Conservation (phyloP, 2,113 vertebrate species). For the Caretta caretta region DNA sequence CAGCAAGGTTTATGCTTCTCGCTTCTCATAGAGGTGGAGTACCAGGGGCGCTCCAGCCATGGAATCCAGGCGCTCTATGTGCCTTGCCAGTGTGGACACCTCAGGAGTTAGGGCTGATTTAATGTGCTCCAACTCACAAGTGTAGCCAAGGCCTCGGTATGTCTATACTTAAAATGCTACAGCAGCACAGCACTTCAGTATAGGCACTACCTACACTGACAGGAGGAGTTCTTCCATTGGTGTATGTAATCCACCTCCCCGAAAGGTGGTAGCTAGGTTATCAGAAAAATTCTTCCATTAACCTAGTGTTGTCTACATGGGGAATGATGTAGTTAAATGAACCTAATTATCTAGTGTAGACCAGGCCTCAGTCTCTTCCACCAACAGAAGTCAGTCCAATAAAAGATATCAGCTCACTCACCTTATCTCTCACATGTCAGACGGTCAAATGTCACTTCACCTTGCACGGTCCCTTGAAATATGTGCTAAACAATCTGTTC, state of each 20-base stretch:
- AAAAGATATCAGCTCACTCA: rapidly evolving
- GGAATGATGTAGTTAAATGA: not conserved
- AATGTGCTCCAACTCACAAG: no score
- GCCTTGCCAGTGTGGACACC: no score
- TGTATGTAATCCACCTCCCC: not conserved
- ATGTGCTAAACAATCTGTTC: not conserved
- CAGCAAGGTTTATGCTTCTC: no score
- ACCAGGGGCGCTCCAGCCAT: no score
- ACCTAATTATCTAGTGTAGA: not conserved
- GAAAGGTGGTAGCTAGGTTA: not conserved
- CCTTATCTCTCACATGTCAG: not conserved
- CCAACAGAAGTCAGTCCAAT: not conserved
- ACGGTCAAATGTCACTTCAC: not conserved
- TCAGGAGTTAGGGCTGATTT: no score
- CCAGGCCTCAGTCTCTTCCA: not conserved
- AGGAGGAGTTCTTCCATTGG: not conserved
- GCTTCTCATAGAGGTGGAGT: no score
- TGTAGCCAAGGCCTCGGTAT: no score
- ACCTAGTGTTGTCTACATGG: not conserved
- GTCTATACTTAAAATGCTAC: not conserved
- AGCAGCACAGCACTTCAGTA: not conserved
- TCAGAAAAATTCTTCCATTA: not conserved
- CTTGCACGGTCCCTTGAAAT: not conserved
- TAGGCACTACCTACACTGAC: not conserved
- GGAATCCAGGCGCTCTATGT: no score